Evolutionary conservation across 2,888 invertebrate species (phyloP).

Genomic region (Poecilobothrus nobilitatus): DNA sequence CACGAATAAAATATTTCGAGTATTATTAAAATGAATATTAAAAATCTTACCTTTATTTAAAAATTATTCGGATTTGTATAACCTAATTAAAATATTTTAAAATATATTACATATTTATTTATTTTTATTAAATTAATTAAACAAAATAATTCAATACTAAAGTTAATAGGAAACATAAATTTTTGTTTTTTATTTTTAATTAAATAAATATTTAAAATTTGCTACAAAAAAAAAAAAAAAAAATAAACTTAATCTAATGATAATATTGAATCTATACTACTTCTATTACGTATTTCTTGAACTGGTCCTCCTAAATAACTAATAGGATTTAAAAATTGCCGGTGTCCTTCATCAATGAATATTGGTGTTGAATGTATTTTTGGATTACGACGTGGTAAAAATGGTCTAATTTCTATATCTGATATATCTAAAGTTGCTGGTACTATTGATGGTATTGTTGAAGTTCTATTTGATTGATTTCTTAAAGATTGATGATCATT

Average conservation of each 20-base stretch:
- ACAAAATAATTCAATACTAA: too few relatives aligned
- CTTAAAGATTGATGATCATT: not conserved
- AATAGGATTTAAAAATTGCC: constrained; percentile 55
- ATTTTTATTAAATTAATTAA: too few relatives aligned
- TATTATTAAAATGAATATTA: too few relatives aligned
- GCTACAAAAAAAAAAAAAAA: too few relatives aligned
- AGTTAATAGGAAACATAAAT: too few relatives aligned
- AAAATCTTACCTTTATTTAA: too few relatives aligned
- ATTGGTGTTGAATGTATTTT: constrained; percentile 41
- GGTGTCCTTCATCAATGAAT: constrained; percentile 47
- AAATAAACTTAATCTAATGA: constrained; percentile 50
- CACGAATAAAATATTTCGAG: too few relatives aligned
- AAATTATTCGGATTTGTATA: too few relatives aligned
- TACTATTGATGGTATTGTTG: constrained; percentile 14
- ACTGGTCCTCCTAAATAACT: constrained; percentile 61
- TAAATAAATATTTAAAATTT: too few relatives aligned
- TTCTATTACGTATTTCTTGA: constrained; percentile 46
- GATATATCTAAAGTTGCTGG: constrained; percentile 24
- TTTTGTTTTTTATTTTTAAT: too few relatives aligned
- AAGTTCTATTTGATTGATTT: constrained; percentile 13
- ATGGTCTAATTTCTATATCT: constrained; percentile 27
- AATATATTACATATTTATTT: too few relatives aligned
- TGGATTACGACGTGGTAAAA: constrained; percentile 28
- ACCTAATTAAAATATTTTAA: too few relatives aligned
- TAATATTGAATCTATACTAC: constrained; percentile 58